phyloP scores from a whole-genome alignment of 2,888 invertebrate genomes.

The Caradrina kadenii region DNA sequence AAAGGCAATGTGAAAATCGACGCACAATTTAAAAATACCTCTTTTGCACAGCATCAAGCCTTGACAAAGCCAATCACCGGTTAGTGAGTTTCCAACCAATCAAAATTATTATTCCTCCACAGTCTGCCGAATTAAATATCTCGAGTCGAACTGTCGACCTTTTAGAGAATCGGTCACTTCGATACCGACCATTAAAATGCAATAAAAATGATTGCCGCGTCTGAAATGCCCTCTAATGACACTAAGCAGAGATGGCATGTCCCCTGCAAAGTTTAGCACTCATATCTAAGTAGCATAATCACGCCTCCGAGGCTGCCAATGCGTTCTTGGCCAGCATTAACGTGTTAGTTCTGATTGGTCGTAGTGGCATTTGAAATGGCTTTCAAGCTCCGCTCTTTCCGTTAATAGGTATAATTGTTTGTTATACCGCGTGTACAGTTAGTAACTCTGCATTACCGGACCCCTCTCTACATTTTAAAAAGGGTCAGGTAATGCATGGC shows the following conservation, averaged over 20 bases:
- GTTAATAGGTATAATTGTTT: conserved; percentile 46
- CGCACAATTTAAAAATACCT: conserved; percentile 57
- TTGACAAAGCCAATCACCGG: conserved; percentile 48
- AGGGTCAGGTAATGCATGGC: neutral
- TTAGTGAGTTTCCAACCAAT: conserved; percentile 44
- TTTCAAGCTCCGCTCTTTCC: conserved; percentile 33
- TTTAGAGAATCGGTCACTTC: conserved; percentile 67
- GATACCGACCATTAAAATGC: conserved; percentile 72
- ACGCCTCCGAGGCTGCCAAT: conserved; percentile 23
- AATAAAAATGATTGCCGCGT: conserved; percentile 72
- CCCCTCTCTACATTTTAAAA: neutral
- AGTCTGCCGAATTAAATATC: conserved; percentile 65
- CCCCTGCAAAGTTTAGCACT: conserved; percentile 28
- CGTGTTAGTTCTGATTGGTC: conserved; percentile 30
- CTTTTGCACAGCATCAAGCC: conserved; percentile 43
- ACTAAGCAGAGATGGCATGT: conserved; percentile 20
- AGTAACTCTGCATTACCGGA: neutral
- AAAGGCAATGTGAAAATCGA: conserved; percentile 55
- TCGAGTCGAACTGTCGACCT: conserved; percentile 64
- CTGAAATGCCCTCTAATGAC: conserved; percentile 63
- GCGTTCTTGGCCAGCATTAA: conserved; percentile 20
- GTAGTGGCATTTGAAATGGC: conserved; percentile 34
- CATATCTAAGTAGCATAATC: conserved; percentile 22
- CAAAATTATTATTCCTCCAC: conserved; percentile 55
- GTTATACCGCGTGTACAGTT: conserved; percentile 9